Conservation (phyloP, 2,888 invertebrate genomes). For the Cryptocephalus primarius region DNA sequence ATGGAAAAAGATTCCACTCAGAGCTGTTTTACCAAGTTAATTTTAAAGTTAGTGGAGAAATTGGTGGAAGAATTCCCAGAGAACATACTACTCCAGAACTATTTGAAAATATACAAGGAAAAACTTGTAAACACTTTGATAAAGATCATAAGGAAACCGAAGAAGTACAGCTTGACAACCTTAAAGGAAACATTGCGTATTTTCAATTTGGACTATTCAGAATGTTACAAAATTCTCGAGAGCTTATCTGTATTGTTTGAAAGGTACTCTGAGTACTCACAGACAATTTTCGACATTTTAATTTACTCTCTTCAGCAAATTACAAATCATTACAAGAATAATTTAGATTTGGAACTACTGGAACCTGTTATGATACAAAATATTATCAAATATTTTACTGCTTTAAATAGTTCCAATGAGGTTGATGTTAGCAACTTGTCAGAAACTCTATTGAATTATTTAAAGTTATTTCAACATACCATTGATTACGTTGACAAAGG, state of each 20-base stretch:
- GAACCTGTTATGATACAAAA: constrained; percentile 11
- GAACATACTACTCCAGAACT: not conserved
- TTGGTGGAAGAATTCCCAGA: constrained; percentile 5
- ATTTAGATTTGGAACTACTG: constrained; percentile 15
- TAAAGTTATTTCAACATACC: constrained; percentile 50
- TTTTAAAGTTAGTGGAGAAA: constrained; percentile 17
- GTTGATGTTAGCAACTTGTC: constrained; percentile 42
- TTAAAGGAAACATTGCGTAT: constrained; percentile 36
- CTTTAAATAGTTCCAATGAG: constrained; percentile 13
- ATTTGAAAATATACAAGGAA: constrained; percentile 42
- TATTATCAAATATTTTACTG: constrained; percentile 15
- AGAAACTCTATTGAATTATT: constrained; percentile 43
- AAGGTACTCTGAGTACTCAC: constrained; percentile 3
- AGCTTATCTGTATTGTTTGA: constrained; percentile 6
- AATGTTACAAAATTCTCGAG: constrained; percentile 37
- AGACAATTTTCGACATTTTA: constrained; percentile 12
- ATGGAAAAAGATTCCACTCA: constrained; percentile 19
- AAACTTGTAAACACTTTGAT: constrained; percentile 40
- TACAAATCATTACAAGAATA: constrained; percentile 7
- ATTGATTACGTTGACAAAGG: constrained; percentile 41
- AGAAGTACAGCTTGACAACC: constrained; percentile 27
- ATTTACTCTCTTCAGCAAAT: constrained; percentile 18
- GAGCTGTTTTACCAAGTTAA: constrained; percentile 26
- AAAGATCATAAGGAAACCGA: constrained; percentile 38
- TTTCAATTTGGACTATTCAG: constrained; percentile 30